Percentiles rank a stretch among this genome's conserved stretches.
Conservation (phyloP, 2,888 invertebrate genomes). For the Drosophila crucigera region DNA sequence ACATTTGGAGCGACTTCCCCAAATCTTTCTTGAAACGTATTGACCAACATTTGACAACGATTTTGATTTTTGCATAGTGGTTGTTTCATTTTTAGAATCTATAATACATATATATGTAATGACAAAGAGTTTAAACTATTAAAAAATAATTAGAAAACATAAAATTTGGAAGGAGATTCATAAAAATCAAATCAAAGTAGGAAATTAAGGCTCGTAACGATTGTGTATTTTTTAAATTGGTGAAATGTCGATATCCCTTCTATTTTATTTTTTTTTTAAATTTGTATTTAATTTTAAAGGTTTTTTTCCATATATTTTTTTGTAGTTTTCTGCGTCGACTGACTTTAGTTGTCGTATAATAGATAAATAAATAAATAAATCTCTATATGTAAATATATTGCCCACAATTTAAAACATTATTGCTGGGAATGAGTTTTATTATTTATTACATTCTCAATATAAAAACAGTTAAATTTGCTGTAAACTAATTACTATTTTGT, state of each 20-base stretch:
- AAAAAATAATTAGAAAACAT: not conserved
- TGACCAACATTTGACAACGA: constrained; percentile 95
- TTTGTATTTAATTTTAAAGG: not conserved
- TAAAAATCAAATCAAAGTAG: not conserved
- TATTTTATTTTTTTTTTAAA: not conserved
- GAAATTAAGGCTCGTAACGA: not conserved
- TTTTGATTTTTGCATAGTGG: constrained; percentile 94
- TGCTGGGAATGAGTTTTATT: not conserved
- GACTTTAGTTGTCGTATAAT: not conserved
- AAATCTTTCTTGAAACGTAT: constrained; percentile 93
- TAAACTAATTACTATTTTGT: not conserved
- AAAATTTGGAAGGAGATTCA: not conserved
- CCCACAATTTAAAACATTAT: not conserved
- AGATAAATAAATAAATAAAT: not conserved
- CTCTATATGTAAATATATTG: not conserved
- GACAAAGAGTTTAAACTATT: not conserved
- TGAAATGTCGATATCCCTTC: not conserved
- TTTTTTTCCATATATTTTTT: not conserved
- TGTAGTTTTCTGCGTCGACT: not conserved
- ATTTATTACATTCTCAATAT: not conserved
- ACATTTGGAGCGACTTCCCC: constrained; percentile 93
- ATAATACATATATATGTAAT: constrained; percentile 8
- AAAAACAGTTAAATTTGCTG: not conserved
- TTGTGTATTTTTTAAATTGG: not conserved
- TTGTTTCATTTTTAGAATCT: constrained; percentile 54